phyloP scores from a whole-genome alignment of 2,888 invertebrate species.

The Gnatocerus cornutus region DNA sequence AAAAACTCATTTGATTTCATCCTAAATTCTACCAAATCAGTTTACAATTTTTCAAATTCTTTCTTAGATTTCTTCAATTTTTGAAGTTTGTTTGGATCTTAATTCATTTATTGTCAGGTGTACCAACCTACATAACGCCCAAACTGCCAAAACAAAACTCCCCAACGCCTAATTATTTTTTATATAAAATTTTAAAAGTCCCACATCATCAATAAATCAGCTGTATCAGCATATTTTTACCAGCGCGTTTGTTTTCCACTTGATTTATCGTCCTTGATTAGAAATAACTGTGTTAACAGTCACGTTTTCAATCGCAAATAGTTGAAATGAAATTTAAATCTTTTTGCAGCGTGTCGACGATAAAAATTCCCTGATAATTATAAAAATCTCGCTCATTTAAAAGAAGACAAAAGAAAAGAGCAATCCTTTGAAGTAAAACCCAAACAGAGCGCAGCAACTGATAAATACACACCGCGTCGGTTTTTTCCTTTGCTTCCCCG shows the following conservation, averaged over 20 bases:
- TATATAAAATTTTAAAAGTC: neutral
- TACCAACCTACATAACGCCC: too few species aligned
- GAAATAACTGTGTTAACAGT: slow-evolving; percentile 4
- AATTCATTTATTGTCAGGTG: too few species aligned
- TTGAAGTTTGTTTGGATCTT: too few species aligned
- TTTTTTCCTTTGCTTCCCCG: slow-evolving; percentile 52
- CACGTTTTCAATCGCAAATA: too few species aligned
- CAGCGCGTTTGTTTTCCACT: slow-evolving; percentile 3
- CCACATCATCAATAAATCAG: slow-evolving; percentile 10
- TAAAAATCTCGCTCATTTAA: slow-evolving; percentile 49
- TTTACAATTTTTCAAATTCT: too few species aligned
- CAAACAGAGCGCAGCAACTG: slow-evolving; percentile 63
- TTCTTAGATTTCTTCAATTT: too few species aligned
- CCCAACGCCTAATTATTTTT: too few species aligned
- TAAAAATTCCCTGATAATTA: slow-evolving; percentile 37
- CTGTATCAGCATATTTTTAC: slow-evolving; percentile 17
- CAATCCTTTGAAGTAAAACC: slow-evolving; percentile 64
- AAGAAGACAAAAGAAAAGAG: slow-evolving; percentile 62
- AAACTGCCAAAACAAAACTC: too few species aligned
- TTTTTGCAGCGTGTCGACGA: neutral
- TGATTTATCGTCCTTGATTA: slow-evolving; percentile 13
- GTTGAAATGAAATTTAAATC: too few species aligned
- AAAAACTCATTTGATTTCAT: too few species aligned
- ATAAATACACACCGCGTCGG: slow-evolving; percentile 58
- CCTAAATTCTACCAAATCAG: too few species aligned